Conservation (phyloP, 2,797 vertebrate genomes). For the Spinus pinus region DNA sequence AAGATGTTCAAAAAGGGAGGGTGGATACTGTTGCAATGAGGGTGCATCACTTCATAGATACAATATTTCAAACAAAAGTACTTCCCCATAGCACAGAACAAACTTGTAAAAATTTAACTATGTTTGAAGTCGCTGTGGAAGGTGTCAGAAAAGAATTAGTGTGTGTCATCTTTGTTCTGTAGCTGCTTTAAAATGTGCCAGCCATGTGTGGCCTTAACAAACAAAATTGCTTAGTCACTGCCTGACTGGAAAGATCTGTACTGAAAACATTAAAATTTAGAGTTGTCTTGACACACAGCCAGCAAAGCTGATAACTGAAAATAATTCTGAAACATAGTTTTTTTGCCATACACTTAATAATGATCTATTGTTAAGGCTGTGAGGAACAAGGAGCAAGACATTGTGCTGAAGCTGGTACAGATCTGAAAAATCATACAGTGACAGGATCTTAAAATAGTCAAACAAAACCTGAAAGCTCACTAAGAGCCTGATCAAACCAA, state of each 20-base stretch:
- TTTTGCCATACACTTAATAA: background rate
- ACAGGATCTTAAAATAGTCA: background rate
- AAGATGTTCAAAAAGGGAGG: background rate
- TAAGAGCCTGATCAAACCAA: background rate
- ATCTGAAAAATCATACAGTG: background rate
- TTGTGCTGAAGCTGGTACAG: background rate
- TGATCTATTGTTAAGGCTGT: background rate
- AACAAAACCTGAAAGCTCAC: background rate
- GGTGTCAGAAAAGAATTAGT: background rate
- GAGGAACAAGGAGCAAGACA: background rate
- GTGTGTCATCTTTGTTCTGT: accelerated
- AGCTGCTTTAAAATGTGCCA: background rate
- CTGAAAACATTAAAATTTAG: background rate
- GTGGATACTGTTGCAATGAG: background rate
- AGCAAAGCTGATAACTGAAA: background rate
- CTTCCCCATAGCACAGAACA: background rate
- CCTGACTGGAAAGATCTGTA: background rate
- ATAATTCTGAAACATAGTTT: background rate
- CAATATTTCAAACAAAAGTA: background rate
- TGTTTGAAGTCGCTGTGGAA: background rate
- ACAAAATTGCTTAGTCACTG: background rate
- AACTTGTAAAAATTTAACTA: background rate
- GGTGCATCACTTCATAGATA: background rate
- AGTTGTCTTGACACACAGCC: background rate
- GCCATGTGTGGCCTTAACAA: background rate